These are phyloP conservation scores for Orchestes rusci DNA, from an alignment of 2,888 invertebrate species.

Conservation along the genomic window DNA sequence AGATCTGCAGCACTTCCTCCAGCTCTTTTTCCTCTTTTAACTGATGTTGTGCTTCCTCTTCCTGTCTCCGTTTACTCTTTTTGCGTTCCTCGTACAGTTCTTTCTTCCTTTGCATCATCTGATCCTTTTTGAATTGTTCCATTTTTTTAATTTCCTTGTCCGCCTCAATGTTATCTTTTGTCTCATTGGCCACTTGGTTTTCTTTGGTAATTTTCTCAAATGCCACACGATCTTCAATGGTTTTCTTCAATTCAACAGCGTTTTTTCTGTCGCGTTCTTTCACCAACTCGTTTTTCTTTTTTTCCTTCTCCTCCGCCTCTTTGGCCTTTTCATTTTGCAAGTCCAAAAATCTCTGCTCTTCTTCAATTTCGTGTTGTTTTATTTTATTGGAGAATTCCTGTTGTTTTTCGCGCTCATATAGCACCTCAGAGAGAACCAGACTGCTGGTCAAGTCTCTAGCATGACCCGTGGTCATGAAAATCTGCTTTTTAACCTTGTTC, in stretches of 20 bases:
- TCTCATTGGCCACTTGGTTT: constrained; percentile 35
- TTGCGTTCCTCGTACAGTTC: constrained; percentile 15
- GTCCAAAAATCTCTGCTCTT: constrained; percentile 31
- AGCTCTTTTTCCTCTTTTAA: constrained; percentile 45
- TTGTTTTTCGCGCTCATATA: constrained; percentile 38
- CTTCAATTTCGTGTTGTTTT: constrained; percentile 35
- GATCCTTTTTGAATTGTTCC: constrained; percentile 21
- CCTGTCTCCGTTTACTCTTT: constrained; percentile 6
- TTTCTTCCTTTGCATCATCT: constrained; percentile 24
- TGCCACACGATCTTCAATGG: constrained; percentile 17
- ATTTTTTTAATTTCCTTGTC: constrained; percentile 41
- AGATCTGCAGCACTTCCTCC: constrained; percentile 44
- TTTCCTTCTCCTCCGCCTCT: constrained; percentile 33
- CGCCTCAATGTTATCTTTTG: constrained; percentile 34
- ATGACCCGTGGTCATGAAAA: constrained; percentile 34
- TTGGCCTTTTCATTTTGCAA: constrained; percentile 30
- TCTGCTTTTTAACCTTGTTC: constrained; percentile 32
- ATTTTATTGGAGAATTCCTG: constrained; percentile 35
- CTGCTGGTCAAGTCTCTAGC: constrained; percentile 37
- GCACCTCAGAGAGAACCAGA: constrained; percentile 34
- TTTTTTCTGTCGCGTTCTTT: no score
- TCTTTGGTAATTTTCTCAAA: constrained; percentile 17
- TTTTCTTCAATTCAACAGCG: no score
- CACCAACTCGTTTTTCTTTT: constrained; percentile 22
- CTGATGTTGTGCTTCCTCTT: constrained; percentile 34